Base-by-base conservation (phyloP, 1,140 invertebrate species). In the Ladona fulva region DNA sequence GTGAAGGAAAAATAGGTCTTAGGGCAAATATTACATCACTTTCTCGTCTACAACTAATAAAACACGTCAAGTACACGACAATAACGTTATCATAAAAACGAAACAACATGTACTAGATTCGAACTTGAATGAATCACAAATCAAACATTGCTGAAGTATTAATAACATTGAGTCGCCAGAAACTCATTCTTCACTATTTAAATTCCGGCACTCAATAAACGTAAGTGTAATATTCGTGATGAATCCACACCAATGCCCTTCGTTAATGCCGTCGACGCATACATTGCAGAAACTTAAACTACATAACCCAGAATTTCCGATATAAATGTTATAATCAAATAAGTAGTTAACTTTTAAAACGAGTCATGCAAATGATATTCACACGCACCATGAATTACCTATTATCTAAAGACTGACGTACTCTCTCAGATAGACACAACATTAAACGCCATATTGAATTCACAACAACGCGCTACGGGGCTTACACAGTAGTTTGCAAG, bases 361-460 rank as follows among this genome's bases (percentile, higher is more conserved):
- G 25, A 76, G 0, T 76, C 1, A 76, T 42, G 76, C 24, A 75
- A 42, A 75, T 73, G 66, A 19, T 19, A 12, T 66, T 42, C 25
- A 80, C n/a, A 42, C 42, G 24, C 37, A 77, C 8, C 44, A 42
- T 44, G 29, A 22, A 59, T 76, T 78, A 59, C 76, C 76, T 78
- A 78, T 22, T 59, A 76, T 76, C 25, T 75, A 42, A 77, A 77
- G 74, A 79, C 81, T 80, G 79, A 82, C 81, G 83, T 81, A 80
- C 82, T 83, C 81, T 82, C 79, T 74, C 81, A 80, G 83, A 82
- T 81, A 82, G 80, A 82, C 81, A 84, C 82, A 84, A 84, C 82
- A 84, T 81, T 82, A 81, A 82, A 82, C 83, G 84, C 84, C 84
- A 85, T 85, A 82, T 85, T 85, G 84, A 81, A 84, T 84, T 82